These are phyloP conservation scores for Archocentrus centrarchus DNA, from an alignment of 2,113 vertebrate genomes.

Conservation along the genomic window DNA sequence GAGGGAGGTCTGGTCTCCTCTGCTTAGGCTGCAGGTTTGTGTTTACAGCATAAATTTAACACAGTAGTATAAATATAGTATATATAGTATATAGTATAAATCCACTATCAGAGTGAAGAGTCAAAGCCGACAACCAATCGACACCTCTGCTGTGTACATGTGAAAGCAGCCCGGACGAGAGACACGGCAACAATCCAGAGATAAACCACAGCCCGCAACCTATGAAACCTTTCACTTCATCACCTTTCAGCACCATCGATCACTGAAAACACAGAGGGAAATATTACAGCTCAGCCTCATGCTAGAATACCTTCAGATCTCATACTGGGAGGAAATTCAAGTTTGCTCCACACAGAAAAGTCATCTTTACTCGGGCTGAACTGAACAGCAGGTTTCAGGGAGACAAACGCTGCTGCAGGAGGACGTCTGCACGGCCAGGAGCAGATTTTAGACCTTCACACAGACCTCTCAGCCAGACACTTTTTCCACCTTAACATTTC, in stretches of 20 bases:
- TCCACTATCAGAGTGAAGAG: fast-evolving
- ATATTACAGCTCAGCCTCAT: too few relatives aligned
- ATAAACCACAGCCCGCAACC: fast-evolving
- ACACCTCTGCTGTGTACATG: too few relatives aligned
- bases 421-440: neutral
- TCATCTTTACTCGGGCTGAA: neutral
- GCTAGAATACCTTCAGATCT: too few relatives aligned
- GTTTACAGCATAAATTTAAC: neutral
- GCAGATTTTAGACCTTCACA: neutral
- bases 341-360: neutral
- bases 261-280: too few relatives aligned
- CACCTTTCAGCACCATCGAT: fast-evolving
- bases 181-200: neutral
- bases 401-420: neutral
- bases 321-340: neutral
- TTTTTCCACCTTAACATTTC: neutral
- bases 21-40: too few relatives aligned
- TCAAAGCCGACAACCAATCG: fast-evolving
- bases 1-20: too few relatives aligned
- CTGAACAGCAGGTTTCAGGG: neutral
- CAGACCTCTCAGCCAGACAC: neutral
- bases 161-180: too few relatives aligned
- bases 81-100: too few relatives aligned
- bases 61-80: neutral
- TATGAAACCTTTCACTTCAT: fast-evolving